Evolutionary conservation across 2,797 vertebrate genomes (phyloP).

Genomic region (Threskiornis aethiopicus): DNA sequence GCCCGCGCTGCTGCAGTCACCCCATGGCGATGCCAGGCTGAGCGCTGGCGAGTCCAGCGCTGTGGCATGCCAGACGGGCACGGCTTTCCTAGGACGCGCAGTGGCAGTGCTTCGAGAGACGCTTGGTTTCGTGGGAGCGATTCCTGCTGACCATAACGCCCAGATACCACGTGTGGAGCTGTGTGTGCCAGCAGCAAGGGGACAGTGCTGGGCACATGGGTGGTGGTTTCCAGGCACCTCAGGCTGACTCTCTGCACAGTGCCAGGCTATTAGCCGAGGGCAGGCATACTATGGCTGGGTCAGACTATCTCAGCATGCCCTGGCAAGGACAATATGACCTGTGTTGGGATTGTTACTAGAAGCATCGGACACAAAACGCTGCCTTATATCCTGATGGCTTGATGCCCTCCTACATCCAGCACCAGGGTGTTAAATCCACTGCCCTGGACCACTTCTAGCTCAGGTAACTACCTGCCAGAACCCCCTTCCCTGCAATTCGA

Average conservation of each 20-base stretch:
- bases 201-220: not conserved
- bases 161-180: not conserved
- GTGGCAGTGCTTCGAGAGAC: not conserved
- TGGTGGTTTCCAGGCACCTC: not conserved
- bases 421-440: not conserved
- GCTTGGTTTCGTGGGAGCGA: not conserved
- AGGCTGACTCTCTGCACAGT: not conserved
- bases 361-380: rapidly evolving
- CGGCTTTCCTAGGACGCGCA: not conserved
- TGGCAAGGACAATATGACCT: not conserved
- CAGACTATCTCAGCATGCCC: not conserved
- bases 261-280: not conserved
- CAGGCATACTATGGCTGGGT: not conserved
- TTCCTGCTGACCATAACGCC: rapidly evolving
- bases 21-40: not conserved
- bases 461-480: not conserved
- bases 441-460: not conserved
- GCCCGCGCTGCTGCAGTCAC: not conserved
- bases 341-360: not conserved
- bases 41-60: not conserved
- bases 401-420: not conserved
- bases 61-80: rapidly evolving
- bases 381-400: not conserved
- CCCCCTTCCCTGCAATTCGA: not conserved
- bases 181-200: not conserved